Evolutionary conservation across 2,113 vertebrate species (phyloP).

Genomic region (Anas platyrhynchos): DNA sequence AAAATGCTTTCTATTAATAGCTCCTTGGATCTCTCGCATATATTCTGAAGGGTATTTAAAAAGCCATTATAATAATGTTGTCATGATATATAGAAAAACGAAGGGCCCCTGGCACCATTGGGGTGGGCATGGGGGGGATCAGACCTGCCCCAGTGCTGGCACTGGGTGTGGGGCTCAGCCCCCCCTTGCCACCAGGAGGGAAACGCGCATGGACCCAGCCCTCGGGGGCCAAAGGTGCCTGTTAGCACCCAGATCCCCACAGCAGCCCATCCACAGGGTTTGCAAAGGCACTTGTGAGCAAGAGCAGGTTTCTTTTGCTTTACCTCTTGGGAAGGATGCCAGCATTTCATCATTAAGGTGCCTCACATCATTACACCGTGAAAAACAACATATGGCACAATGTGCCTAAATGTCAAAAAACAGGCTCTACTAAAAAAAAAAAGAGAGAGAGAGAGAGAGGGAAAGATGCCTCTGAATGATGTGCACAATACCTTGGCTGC

Average conservation of each 20-base stretch:
- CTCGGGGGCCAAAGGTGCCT: background rate
- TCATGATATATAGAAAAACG: rapidly evolving
- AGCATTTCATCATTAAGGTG: conserved; percentile 36
- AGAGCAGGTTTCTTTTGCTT: background rate
- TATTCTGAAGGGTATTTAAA: background rate
- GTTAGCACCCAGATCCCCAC: background rate
- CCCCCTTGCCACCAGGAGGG: no score
- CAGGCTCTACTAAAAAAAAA: background rate
- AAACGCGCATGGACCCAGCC: rapidly evolving
- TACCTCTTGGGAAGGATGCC: conserved; percentile 54
- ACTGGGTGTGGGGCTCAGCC: rapidly evolving
- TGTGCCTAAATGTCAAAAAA: conserved; percentile 15
- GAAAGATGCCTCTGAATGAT: background rate
- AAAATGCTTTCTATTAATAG: background rate
- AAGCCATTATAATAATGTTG: rapidly evolving
- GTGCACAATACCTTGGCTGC: background rate
- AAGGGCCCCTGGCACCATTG: background rate
- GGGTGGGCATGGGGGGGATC: background rate
- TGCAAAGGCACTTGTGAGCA: background rate
- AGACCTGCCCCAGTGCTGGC: rapidly evolving
- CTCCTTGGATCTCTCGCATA: background rate
- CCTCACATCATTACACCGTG: conserved; percentile 29
- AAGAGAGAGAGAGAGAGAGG: background rate
- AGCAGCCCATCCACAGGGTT: background rate
- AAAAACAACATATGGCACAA: conserved; percentile 72